Base-by-base conservation (phyloP, 2,888 invertebrate genomes). In the Stenodera caucasica region DNA sequence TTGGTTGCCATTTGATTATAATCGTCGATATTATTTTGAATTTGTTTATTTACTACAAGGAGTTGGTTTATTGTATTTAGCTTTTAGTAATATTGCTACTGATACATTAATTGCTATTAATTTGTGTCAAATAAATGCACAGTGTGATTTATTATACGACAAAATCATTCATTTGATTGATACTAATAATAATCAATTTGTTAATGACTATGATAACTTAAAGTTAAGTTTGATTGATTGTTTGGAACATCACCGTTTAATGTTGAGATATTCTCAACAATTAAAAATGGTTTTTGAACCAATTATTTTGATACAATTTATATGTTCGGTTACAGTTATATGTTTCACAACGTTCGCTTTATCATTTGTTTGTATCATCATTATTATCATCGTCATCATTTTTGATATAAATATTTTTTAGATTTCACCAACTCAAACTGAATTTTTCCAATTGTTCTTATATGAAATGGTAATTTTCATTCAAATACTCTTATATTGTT, bases 81-180 rank as follows among this genome's bases (percentile, higher is more conserved):
- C 55, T 6, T 55, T 55, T 8, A 54, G 33, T 8, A 58, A 58
- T 26, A 49, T 61, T 6, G 53, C 55, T 51, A 32, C 50, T 11
- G 61, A 61, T 32, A 61, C 61, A 2, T 57, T 60, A 30, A 57
- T 57, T 37, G 33, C 60, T 8, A 53, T 60, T 14, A 29, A 49
- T 14, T 58, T 61, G 61, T 30, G 58, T 3, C 58, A 61, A 51
- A 58, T 61, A 9, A 55, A 58, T 7, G 61, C 58, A n/a, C 61
- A 61, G 35, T 61, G 35, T 18, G 61, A 61, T 21, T 12, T 61
- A n/a, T 23, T 61, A 9, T 51, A 52, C 35, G 52, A 61, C 14
- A 33, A 40, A 14, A 58, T 61, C 6, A 33, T 21, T 26, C 14
- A 51, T 21, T 35, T 58, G n/a, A 15, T 37, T 23, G 21, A 49